Evolutionary conservation across 2,113 vertebrate genomes (phyloP), one percentile per base, ranked within the genome.

Genomic region (Centropristis striata): DNA sequence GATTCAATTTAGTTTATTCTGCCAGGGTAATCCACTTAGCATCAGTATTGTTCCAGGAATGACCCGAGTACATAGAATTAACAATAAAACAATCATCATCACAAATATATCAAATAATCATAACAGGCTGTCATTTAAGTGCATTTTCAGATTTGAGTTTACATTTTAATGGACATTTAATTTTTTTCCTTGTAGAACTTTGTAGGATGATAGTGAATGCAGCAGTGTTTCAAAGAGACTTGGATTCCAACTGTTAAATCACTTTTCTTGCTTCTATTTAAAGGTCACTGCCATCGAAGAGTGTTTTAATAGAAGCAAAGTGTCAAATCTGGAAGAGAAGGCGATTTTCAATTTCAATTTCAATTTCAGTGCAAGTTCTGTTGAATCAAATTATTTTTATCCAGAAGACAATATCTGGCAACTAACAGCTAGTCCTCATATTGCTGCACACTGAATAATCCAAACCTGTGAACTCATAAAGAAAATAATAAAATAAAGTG

Each of bases 1-100:
- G 58, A 74, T n/a, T 65, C 23, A 65, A 53, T 71, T 37, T 11
- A 9, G 15, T 41, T 55, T 39, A 67, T 66, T 21, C 47, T 47
- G 50, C 20, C 25, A 5, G 32, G 20, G 32, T 15, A 55, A 55
- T 68, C n/a, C 4, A 72, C 15, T 55, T 27, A 16, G 28, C 7
- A 41, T 32, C 18, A 32, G 1, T 8, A 2, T 9, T 42, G 51
- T 23, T 41, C 44, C 57, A 36, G 46, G 55, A 37, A 47, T 32
- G 36, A 25, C 27, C 14, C 18, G 27, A 4, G 8, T 2, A 8
- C 14, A 28, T 20, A 39, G 18, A 11, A 25, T 8, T n/a, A 28
- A 1, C 21, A 41, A 28, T 42, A 5, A 21, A 63, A 44, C 42
- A 20, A 4, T 27, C 27, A 46, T n/a, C 39, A 21, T 21, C 32